Base-by-base conservation (phyloP, 2,113 vertebrate genomes). In the Boulengeromyrus knoepffleri region DNA sequence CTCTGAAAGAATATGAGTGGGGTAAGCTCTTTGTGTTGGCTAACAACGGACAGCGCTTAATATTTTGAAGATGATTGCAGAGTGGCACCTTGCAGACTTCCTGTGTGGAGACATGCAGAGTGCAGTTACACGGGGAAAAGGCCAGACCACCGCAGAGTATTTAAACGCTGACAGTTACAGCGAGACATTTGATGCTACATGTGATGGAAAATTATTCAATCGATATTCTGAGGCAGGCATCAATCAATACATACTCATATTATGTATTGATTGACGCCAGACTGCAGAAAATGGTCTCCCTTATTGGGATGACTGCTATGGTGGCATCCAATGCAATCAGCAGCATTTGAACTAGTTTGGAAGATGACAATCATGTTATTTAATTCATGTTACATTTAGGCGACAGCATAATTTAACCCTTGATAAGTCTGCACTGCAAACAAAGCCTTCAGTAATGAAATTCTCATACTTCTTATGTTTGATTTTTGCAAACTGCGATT, bases 261-360 rank as follows among this genome's bases (percentile, higher is more conserved):
- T 53, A 27, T 52, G 27, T 52, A 87, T 87, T 19, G 85, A 87
- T 36, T 53, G 85, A 87, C 39, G 85, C 85, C 50, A 87, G 47
- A 87, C 50, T 87, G 27, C 47, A 87, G 85, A 87, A 87, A 53
- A 53, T 87, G 85, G 85, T 52, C 50, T 52, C 27, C 50, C 85
- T 87, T 87, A 52, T 49, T 50, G n/a, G 46, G 49, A 27, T 52
- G 49, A 52, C 47, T 50, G 47, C 27, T 5, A 46, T 87, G 52
- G 4, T 87, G 45, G n/a, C 47, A 87, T 27, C 85, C 50, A 52
- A 1, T 53, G 15, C 85, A 52, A 52, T 10, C 47, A 87, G 85
- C n/a, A 52, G 21, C 1, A 36, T 87, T 52, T 53, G 49, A 50
- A 36, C 47, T 27, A 0, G 85, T 17, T 10, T 42, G 45, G 85